Percentiles rank a stretch among this genome's conserved stretches.
Evolutionary conservation across 2,797 vertebrate species (phyloP).

Genomic region (Pterois miles): DNA sequence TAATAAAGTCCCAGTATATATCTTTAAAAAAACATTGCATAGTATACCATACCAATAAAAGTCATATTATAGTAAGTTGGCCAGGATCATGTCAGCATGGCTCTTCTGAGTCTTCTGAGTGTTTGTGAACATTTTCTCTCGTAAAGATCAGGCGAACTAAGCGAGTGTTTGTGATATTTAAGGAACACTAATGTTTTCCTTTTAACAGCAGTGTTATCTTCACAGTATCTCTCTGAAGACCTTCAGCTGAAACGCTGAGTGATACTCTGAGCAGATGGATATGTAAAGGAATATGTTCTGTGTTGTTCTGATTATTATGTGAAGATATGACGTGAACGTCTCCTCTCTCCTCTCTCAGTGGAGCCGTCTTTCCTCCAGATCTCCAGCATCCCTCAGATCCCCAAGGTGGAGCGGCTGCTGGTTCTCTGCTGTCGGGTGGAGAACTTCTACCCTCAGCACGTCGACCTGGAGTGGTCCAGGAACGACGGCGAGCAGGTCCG

Average conservation of each 20-base stretch:
- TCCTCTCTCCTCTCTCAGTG: constrained; percentile 48
- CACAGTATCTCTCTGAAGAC: not conserved
- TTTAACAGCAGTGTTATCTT: not conserved
- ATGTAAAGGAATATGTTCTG: not conserved
- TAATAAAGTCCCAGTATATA: too few relatives aligned
- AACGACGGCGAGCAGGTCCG: constrained; percentile 59
- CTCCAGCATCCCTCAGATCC: constrained; percentile 71
- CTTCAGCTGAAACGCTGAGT: not conserved
- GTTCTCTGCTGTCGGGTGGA: constrained; percentile 77
- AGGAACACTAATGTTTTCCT: not conserved
- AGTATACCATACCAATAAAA: too few relatives aligned
- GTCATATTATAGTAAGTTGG: too few relatives aligned
- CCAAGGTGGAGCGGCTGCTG: constrained; percentile 59
- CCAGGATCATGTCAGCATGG: too few relatives aligned
- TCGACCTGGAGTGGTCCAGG: constrained; percentile 70
- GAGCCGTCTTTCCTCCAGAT: constrained; percentile 72
- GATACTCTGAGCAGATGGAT: not conserved
- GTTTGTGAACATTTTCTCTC: too few relatives aligned
- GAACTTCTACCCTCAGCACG: constrained; percentile 71
- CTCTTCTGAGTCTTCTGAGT: too few relatives aligned
- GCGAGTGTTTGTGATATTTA: not conserved
- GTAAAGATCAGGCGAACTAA: not conserved
- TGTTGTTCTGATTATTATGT: not conserved
- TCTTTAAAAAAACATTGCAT: too few relatives aligned
- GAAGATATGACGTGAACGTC: too few relatives aligned